Percentiles rank a stretch among this genome's conserved stretches.
Evolutionary conservation across 2,888 invertebrate species (phyloP).

Genomic region (Siphlonurus alternatus): DNA sequence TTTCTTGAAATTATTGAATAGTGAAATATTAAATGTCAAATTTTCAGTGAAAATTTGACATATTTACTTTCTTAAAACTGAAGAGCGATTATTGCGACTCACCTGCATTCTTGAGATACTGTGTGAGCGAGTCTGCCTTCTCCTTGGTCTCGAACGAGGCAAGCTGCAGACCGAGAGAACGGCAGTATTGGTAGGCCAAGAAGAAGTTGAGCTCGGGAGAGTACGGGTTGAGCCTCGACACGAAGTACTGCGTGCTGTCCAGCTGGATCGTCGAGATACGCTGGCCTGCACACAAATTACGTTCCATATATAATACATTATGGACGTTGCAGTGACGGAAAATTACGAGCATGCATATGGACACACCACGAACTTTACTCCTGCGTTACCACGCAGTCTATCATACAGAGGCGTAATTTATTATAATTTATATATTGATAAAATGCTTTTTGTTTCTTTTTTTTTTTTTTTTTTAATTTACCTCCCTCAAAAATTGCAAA

Average conservation of each 20-base stretch:
- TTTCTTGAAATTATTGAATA: not conserved
- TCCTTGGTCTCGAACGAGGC: slow-evolving; percentile 75
- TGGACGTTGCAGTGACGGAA: too few species aligned
- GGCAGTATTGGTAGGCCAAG: slow-evolving; percentile 74
- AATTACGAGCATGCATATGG: too few species aligned
- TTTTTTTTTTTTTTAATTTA: not conserved
- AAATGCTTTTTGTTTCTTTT: not conserved
- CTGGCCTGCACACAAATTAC: slow-evolving; percentile 48
- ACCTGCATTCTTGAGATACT: slow-evolving; percentile 68
- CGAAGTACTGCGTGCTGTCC: slow-evolving; percentile 71
- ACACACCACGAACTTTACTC: too few species aligned
- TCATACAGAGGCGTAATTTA: too few species aligned
- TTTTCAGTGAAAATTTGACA: too few species aligned
- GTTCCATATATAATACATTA: too few species aligned
- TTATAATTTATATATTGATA: too few species aligned
- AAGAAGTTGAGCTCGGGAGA: slow-evolving; percentile 74
- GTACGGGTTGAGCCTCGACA: slow-evolving; percentile 74
- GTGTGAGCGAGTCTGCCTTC: slow-evolving; percentile 69
- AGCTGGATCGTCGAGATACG: slow-evolving; percentile 74
- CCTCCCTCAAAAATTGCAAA: not conserved
- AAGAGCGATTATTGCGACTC: too few species aligned
- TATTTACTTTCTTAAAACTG: too few species aligned
- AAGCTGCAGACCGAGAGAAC: slow-evolving; percentile 67
- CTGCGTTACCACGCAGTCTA: too few species aligned
- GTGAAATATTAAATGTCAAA: not conserved